Evolutionary conservation across 2,797 vertebrate genomes (phyloP).

Genomic region (Cossypha heuglini): DNA sequence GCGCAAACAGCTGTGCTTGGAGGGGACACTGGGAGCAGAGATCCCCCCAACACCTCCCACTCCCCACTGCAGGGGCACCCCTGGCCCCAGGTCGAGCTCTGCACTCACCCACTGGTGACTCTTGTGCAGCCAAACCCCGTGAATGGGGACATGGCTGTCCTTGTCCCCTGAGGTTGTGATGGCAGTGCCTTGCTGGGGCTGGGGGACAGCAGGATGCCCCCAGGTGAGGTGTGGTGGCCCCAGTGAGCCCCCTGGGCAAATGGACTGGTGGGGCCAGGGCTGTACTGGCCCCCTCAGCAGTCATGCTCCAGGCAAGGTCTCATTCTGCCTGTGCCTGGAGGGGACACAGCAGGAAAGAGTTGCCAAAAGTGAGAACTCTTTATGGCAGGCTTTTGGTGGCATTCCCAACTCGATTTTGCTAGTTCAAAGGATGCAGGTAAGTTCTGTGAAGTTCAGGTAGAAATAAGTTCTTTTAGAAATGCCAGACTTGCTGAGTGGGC

Average conservation of each 20-base stretch:
- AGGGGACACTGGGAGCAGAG: neutral
- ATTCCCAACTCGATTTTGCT: neutral
- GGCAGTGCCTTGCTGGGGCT: neutral
- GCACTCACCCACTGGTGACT: neutral
- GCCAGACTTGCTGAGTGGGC: neutral
- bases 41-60: neutral
- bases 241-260: neutral
- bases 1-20: neutral
- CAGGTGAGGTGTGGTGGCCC: rapidly evolving
- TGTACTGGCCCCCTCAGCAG: neutral
- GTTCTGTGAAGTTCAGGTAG: neutral
- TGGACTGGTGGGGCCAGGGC: neutral
- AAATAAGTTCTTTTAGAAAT: neutral
- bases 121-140: rapidly evolving
- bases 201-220: neutral
- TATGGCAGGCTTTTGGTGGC: neutral
- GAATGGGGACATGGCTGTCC: neutral
- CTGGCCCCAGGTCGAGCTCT: rapidly evolving
- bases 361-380: neutral
- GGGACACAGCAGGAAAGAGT: neutral
- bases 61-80: neutral
- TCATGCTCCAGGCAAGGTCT: neutral
- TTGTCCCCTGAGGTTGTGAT: neutral
- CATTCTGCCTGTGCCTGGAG: neutral
- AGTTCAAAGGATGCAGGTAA: neutral